These are phyloP conservation scores for Lathamus discolor DNA, from an alignment of 2,113 vertebrate species.

Conservation along the genomic window DNA sequence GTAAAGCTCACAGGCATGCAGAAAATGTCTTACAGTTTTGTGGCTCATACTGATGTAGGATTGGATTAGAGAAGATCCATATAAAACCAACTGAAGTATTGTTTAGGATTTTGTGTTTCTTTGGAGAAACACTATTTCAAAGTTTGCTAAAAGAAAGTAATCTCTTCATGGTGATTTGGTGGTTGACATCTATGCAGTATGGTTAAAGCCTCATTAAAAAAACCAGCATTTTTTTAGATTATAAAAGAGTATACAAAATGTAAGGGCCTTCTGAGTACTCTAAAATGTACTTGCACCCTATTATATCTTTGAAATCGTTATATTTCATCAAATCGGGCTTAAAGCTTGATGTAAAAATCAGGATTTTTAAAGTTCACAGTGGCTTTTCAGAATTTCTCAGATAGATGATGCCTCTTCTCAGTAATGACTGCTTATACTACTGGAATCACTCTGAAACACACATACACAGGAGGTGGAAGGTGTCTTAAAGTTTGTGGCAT, in stretches of 20 bases:
- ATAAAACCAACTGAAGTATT: not conserved
- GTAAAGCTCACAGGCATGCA: not conserved
- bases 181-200: not conserved
- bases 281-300: not conserved
- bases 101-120: not conserved
- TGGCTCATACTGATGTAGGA: not conserved
- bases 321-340: not conserved
- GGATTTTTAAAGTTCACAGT: not conserved
- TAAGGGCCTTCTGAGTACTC: not conserved
- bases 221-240: fast-evolving
- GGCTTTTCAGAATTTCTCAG: not conserved
- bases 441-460: not conserved
- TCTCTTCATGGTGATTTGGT: not conserved
- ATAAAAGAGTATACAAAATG: not conserved
- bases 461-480: not conserved
- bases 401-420: not conserved
- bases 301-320: not conserved
- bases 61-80: not conserved
- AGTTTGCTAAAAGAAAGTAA: not conserved
- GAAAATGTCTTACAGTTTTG: not conserved
- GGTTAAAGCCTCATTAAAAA: not conserved
- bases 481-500: not conserved
- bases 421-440: not conserved
- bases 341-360: not conserved
- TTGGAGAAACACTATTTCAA: not conserved